Base-by-base conservation (phyloP, 2,797 vertebrate species). In the Sternotherus odoratus region DNA sequence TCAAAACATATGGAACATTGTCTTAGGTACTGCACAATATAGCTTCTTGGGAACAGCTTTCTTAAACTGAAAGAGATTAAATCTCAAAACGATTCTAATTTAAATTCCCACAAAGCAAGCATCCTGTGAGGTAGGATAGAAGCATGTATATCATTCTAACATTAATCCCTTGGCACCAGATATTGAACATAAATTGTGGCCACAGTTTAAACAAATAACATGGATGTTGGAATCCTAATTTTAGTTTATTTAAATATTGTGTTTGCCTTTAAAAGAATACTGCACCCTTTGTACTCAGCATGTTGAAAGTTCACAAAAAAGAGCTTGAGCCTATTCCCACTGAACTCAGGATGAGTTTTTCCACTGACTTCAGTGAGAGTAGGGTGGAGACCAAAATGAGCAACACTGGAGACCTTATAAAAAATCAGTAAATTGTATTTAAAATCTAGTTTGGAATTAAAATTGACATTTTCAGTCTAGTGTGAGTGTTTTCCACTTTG, bases 161-260 rank as follows among this genome's bases (percentile, higher is more conserved):
- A 8, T 57, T 83, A 88, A 88, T 79, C 43, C 63, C 33, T 36
- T 7, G 1, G 13, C 13, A 80, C 4, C 2, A 69, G 17, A 12
- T 56, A 23, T n/a, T 90, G 82, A 88, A 85, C 5, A 57, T 51
- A 83, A 91, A 85, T 69, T 89, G 77, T 86, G 16, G 48, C 46
- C 49, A 69, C 78, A 82, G 30, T 46, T 95, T 92, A 90, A 87
- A 77, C 23, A 88, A 94, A 86, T 88, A 78, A 57, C 89, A 56
- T 26, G 60, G 28, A 21, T 33, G 75, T 5, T 85, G 53, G 43
- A 60, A 83, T 12, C 4, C 3, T 19, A 9, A 54, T 77, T 49
- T 78, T 28, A 86, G 50, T 82, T 87, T 46, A 80, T 89, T 79
- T 87, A 49, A 89, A 88, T 30, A 30, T 87, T 57, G 46, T 30